These are phyloP conservation scores for Muscicapa comitata DNA, from an alignment of 2,797 vertebrate species.

Conservation along the genomic window DNA sequence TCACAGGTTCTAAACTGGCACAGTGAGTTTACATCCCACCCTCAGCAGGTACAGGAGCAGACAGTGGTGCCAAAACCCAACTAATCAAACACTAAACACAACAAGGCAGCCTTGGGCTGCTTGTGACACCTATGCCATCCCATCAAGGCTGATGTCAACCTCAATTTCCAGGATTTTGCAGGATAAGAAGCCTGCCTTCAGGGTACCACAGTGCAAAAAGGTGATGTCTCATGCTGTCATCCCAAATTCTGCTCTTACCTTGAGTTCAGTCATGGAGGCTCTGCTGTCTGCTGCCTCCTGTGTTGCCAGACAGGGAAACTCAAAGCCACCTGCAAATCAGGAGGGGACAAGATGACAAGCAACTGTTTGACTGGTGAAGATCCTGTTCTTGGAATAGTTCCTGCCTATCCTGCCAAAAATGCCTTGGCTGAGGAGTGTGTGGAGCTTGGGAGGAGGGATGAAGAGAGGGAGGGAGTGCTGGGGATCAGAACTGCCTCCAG, in stretches of 20 bases:
- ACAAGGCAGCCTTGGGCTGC: background rate
- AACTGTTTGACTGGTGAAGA: constrained; percentile 45
- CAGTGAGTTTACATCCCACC: background rate
- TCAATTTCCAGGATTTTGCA: background rate
- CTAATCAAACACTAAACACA: background rate
- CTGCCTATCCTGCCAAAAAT: constrained; percentile 44
- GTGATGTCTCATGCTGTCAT: background rate
- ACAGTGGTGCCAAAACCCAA: background rate
- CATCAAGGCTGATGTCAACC: background rate
- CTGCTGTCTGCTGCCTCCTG: background rate
- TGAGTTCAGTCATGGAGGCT: background rate
- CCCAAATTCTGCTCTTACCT: background rate
- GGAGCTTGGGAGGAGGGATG: constrained; percentile 3
- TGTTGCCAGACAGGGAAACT: constrained; percentile 27
- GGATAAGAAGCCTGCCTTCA: background rate
- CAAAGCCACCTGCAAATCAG: constrained; percentile 44
- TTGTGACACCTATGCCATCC: background rate
- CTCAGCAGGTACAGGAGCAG: background rate
- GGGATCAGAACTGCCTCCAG: constrained; percentile 18
- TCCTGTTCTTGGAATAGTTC: constrained; percentile 49
- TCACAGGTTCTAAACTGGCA: background rate
- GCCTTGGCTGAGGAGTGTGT: constrained; percentile 33
- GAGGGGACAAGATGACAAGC: constrained; percentile 46
- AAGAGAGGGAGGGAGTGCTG: background rate
- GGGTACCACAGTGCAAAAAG: background rate